Conservation (phyloP, 2,113 vertebrate species). For the Scartelaos histophorus region DNA sequence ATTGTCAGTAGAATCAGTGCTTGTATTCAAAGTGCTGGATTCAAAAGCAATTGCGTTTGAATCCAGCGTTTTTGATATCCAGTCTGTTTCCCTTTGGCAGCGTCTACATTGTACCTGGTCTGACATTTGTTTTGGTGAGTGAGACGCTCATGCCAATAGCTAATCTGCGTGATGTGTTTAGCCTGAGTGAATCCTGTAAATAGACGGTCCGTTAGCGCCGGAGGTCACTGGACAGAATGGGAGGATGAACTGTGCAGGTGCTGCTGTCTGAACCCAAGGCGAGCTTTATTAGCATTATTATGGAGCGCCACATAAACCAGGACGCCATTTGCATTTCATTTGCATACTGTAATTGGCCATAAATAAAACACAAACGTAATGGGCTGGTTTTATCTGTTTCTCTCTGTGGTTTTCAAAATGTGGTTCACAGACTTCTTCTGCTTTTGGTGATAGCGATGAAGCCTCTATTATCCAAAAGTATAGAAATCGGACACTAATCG, state of each 20-base stretch:
- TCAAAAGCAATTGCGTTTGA: background rate
- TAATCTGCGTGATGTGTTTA: slow-evolving; percentile 30
- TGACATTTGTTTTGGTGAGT: slow-evolving; percentile 9
- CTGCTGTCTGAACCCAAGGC: slow-evolving; percentile 4
- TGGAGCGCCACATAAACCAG: slow-evolving; percentile 2
- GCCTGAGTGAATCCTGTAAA: slow-evolving; percentile 21
- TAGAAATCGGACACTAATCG: too few species aligned
- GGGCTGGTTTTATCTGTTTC: slow-evolving; percentile 7
- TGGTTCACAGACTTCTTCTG: background rate
- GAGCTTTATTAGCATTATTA: background rate
- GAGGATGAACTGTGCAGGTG: slow-evolving; percentile 15
- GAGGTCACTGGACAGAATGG: slow-evolving; percentile 32
- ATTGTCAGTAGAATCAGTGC: too few species aligned
- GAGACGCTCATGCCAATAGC: slow-evolving; percentile 6
- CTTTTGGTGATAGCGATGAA: background rate
- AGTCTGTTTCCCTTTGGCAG: background rate
- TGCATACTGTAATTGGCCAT: background rate
- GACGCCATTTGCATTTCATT: background rate
- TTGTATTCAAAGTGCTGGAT: too few species aligned
- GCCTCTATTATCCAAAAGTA: too few species aligned
- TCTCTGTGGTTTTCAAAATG: background rate
- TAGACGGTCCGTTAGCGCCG: slow-evolving; percentile 14
- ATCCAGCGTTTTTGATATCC: background rate
- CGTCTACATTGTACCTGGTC: background rate
- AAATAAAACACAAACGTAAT: slow-evolving; percentile 12